Base-by-base conservation (phyloP, 2,888 invertebrate species). In the Sabellastarte sp. region DNA sequence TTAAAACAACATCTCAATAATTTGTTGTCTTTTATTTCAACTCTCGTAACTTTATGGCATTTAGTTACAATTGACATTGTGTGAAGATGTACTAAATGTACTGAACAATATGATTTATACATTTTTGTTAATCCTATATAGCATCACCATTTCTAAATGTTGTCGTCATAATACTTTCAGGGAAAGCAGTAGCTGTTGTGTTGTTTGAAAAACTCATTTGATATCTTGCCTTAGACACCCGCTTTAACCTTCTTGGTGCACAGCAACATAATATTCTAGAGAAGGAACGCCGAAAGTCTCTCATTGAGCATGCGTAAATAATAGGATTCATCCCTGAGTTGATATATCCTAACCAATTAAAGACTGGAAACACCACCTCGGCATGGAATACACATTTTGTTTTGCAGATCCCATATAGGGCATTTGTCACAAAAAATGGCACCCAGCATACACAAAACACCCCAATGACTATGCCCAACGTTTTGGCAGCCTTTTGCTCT, bases 251-350 rank as follows among this genome's bases (percentile, higher is more conserved):
- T n/a, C n/a, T 60, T 29, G 79, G 79, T 67, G 79, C 80, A 60
- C 79, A 79, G 32, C 74, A 73, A 86, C 94, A 95, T 65, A 96
- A 86, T 76, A 96, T 92, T 80, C 94, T 89, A 63, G 92, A 89
- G 84, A 96, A 96, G 28, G 96, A 96, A 85, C 95, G 74, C 72
- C 85, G 68, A 84, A 97, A 97, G 85, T 97, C 97, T 79, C 93
- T 88, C 86, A 95, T 95, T 91, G 96, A 96, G 82, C 95, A 94
- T n/a, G 96, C 96, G 84, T 97, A 97, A 80, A 97, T 97, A 73
- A 96, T 93, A 0, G 96, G 96, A 69, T 84, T 84, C 70, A 83
- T 80, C 20, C 82, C 80, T n/a, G 83, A 84, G 67, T 84, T 84
- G 28, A 82, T 76, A 64, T 84, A 84, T 5, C 83, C 83, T 2